A percentile compares a stretch with the other conserved stretches of the same genome.
Conservation (phyloP, 2,888 invertebrate genomes). For the Leptopterna dolabrata region DNA sequence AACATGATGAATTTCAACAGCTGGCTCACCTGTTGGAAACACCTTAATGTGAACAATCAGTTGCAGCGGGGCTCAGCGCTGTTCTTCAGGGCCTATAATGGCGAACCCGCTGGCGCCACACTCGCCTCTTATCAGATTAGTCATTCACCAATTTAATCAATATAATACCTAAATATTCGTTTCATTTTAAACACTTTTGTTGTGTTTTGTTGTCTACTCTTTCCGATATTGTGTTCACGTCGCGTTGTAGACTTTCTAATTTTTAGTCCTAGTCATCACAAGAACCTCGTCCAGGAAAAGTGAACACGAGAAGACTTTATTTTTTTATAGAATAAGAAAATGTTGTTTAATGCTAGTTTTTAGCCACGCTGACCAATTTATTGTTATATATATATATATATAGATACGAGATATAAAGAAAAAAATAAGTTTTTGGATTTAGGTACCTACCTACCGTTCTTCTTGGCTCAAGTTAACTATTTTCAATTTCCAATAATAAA, state of each 20-base stretch:
- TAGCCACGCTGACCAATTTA: too few species aligned
- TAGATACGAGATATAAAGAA: too few species aligned
- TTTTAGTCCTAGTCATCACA: neutral
- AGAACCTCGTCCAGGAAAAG: neutral
- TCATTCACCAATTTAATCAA: neutral
- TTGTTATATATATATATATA: too few species aligned
- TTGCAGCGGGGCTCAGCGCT: constrained; percentile 36
- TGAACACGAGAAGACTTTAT: too few species aligned
- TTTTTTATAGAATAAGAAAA: too few species aligned
- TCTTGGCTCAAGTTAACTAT: too few species aligned
- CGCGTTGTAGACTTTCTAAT: neutral
- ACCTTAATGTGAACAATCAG: constrained; percentile 69
- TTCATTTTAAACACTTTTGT: neutral
- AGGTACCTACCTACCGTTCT: too few species aligned
- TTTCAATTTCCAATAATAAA: too few species aligned
- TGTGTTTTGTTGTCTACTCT: too few species aligned
- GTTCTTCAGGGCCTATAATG: constrained; percentile 32
- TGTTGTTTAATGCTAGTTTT: too few species aligned
- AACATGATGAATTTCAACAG: constrained; percentile 81
- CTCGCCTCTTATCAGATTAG: neutral
- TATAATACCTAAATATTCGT: neutral
- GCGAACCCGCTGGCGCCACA: constrained; percentile 4
- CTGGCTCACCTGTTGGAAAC: constrained; percentile 88
- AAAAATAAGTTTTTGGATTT: too few species aligned
- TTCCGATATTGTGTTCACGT: neutral